Percentiles rank a stretch among this genome's conserved stretches.
These are phyloP conservation scores for Spondyliosoma cantharus DNA, from an alignment of 2,797 vertebrate species.

Conservation along the genomic window DNA sequence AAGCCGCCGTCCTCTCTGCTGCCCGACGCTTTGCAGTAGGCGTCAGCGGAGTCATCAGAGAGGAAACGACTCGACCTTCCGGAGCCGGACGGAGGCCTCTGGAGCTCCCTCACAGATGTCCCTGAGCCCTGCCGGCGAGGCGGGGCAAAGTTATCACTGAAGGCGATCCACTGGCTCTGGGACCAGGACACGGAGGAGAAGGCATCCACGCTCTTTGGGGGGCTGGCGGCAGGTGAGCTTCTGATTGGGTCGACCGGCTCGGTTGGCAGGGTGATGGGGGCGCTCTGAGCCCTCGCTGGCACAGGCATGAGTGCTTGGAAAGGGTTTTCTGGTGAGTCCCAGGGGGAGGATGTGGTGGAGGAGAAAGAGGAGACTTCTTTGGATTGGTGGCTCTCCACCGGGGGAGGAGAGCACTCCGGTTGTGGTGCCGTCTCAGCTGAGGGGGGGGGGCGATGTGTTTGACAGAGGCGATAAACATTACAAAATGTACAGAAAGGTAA, in stretches of 20 bases:
- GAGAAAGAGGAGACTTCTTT: conserved; percentile 76
- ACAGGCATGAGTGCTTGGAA: conserved; percentile 77
- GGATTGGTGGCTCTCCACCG: conserved; percentile 64
- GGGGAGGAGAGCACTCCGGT: conserved; percentile 70
- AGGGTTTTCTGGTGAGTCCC: conserved; percentile 80
- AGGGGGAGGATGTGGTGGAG: conserved; percentile 80
- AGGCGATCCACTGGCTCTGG: conserved; percentile 88
- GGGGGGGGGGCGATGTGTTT: conserved; percentile 78
- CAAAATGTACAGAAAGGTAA: conserved; percentile 56
- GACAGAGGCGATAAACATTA: conserved; percentile 71
- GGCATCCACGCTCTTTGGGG: conserved; percentile 74
- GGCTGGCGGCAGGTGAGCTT: conserved; percentile 56
- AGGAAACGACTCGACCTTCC: conserved; percentile 79
- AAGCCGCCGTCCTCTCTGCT: conserved; percentile 78
- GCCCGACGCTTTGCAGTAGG: conserved; percentile 67
- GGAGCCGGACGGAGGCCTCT: conserved; percentile 68
- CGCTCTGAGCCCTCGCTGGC: conserved; percentile 83
- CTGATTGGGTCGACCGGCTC: conserved; percentile 64
- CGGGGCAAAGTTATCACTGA: conserved; percentile 81
- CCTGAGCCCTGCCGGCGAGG: conserved; percentile 63
- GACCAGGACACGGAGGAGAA: conserved; percentile 80
- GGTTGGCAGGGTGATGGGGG: conserved; percentile 78
- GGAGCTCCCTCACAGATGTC: conserved; percentile 70
- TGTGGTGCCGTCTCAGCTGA: conserved; percentile 80
- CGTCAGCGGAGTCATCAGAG: conserved; percentile 82